Evolutionary conservation across 2,113 vertebrate genomes (phyloP), one percentile per base, ranked within the genome.

Genomic region (Embiotoca jacksoni): DNA sequence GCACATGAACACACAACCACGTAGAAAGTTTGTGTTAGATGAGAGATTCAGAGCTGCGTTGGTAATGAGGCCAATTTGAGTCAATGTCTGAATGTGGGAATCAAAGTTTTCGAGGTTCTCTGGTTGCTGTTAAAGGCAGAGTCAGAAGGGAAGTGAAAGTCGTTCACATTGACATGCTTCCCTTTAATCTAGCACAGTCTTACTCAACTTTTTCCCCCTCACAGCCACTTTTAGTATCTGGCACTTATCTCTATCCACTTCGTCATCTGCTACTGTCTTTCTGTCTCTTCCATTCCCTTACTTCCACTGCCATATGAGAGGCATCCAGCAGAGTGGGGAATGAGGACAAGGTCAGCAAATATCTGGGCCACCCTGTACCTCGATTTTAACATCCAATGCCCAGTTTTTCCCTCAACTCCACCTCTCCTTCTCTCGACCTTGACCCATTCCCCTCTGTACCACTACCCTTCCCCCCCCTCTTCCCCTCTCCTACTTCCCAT

Each of bases 291-390:
- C 49, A 36, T 35, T 66, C 54, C 41, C 32, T 69, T 47, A 4
- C 49, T 75, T 59, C 30, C n/a, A 75, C 64, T 50, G 47, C 32
- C 46, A 70, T 77, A 2, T 2, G 33, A 47, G 23, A 62, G 49
- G 31, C 64, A 72, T 36, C 70, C 57, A 67, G 73, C 55, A 49
- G 54, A 58, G 60, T 32, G 77, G 52, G 31, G 66, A 88, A 79
- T 58, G 47, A 90, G 76, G 75, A 89, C 62, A 33, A 85, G 78
- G 82, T 86, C 83, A 75, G 68, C 32, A 55, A 60, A 80, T 78
- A 89, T 85, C 72, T 85, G 71, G 77, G 79, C 53, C 79, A 68
- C 66, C 80, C 52, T 4, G 58, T 62, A 10, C 57, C 46, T 75
- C 56, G 50, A 31, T 70, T 84, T 64, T 32, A 46, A 78, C 55